Conservation (phyloP, 2,113 vertebrate species). For the Anhinga anhinga region DNA sequence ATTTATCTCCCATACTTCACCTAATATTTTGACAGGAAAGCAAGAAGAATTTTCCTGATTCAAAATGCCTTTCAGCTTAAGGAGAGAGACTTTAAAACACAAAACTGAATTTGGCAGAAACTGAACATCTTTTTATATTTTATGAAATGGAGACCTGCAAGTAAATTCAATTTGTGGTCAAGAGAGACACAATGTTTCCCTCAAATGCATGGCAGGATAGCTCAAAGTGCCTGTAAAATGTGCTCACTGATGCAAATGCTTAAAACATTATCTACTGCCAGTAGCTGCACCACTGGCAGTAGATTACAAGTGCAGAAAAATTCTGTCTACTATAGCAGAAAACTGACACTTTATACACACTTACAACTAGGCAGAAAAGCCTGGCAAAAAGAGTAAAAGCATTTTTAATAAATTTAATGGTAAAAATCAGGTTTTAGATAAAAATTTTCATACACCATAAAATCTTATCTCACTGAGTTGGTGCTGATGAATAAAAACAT, state of each 20-base stretch:
- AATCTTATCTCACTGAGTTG: neutral
- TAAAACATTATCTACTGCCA: slow-evolving; percentile 60
- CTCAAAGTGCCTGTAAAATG: slow-evolving; percentile 64
- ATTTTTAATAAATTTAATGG: slow-evolving; percentile 13
- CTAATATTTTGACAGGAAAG: neutral
- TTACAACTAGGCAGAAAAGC: slow-evolving; percentile 11
- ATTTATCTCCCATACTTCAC: neutral
- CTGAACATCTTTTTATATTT: neutral
- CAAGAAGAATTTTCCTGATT: neutral
- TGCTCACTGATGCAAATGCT: slow-evolving; percentile 61
- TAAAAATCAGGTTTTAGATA: neutral
- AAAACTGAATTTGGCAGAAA: neutral
- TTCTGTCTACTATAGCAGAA: slow-evolving; percentile 62
- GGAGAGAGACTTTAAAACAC: neutral
- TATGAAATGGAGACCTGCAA: slow-evolving; percentile 28
- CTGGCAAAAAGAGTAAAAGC: slow-evolving; percentile 14
- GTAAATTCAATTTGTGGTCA: slow-evolving; percentile 40
- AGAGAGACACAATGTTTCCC: slow-evolving; percentile 46
- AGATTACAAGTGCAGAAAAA: slow-evolving; percentile 58
- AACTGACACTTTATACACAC: slow-evolving; percentile 47
- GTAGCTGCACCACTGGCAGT: slow-evolving; percentile 62
- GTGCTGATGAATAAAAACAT: neutral
- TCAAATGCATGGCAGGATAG: slow-evolving; percentile 38
- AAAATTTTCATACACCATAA: neutral
- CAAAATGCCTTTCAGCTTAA: neutral